Evolutionary conservation across 2,113 vertebrate genomes (phyloP).

Genomic region (Anseranas semipalmata): DNA sequence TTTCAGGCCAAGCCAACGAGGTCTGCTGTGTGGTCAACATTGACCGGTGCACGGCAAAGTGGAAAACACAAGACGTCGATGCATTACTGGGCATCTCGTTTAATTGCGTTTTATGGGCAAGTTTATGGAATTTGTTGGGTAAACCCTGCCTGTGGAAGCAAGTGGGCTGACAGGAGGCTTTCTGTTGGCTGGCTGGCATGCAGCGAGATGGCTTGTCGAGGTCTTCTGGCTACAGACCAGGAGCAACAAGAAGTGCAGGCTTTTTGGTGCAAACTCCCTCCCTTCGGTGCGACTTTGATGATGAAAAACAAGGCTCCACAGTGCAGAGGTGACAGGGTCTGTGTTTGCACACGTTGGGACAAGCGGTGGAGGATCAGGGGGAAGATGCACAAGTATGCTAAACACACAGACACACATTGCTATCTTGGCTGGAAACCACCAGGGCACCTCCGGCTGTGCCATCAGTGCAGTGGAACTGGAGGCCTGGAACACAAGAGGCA

Average conservation of each 20-base stretch:
- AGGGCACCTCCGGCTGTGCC: not conserved
- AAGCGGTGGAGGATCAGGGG: not conserved
- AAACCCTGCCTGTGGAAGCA: not conserved
- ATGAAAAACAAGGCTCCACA: not conserved
- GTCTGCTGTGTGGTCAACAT: not conserved
- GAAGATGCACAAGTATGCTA: not conserved
- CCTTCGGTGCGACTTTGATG: not conserved
- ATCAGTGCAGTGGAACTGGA: not conserved
- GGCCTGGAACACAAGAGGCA: not conserved
- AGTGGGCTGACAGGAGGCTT: not conserved
- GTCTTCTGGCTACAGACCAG: not conserved
- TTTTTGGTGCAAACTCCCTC: not conserved
- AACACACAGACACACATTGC: not conserved
- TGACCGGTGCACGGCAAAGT: fast-evolving
- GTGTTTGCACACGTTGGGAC: not conserved
- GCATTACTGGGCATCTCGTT: not conserved
- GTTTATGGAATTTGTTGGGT: not conserved
- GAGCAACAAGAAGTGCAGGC: not conserved
- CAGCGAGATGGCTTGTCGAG: not conserved
- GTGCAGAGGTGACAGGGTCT: not conserved
- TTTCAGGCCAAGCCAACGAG: not conserved
- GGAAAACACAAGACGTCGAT: not conserved
- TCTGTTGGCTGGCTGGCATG: not conserved
- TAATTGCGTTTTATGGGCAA: not conserved
- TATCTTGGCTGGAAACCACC: not conserved